Evolutionary conservation across 2,797 vertebrate species (phyloP).

Genomic region (Limnodromus scolopaceus): DNA sequence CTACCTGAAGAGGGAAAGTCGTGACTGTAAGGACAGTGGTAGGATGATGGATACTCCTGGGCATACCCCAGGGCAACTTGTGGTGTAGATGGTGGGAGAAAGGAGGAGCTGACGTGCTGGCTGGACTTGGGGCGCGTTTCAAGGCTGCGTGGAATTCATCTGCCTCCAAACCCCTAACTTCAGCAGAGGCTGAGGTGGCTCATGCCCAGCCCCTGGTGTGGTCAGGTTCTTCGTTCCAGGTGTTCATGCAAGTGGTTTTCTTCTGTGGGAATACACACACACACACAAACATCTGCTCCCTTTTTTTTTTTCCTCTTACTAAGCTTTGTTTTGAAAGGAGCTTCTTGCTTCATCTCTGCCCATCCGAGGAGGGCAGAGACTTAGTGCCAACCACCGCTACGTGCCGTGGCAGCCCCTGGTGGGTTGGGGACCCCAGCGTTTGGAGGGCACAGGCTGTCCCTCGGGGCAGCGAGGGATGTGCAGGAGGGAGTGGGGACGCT

Average conservation of each 20-base stretch:
- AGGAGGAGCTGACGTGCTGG: neutral
- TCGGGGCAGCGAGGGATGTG: neutral
- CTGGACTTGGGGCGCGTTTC: neutral
- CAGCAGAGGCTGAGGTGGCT: neutral
- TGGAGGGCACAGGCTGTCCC: neutral
- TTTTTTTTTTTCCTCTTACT: too few relatives aligned
- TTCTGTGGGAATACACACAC: accelerated
- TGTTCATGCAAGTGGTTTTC: neutral
- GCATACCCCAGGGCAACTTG: neutral
- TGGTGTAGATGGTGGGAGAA: neutral
- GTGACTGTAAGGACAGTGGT: accelerated
- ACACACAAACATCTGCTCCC: neutral
- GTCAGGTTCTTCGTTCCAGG: slow-evolving; percentile 24
- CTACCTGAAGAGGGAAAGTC: neutral
- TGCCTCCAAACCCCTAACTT: neutral
- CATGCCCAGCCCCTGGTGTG: neutral
- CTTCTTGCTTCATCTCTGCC: neutral
- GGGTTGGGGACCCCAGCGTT: neutral
- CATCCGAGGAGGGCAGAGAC: neutral
- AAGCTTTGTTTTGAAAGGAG: neutral
- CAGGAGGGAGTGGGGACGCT: neutral
- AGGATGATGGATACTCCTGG: neutral
- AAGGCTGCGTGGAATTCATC: neutral
- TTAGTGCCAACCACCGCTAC: neutral
- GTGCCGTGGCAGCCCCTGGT: accelerated